Conservation (phyloP, 2,113 vertebrate species). For the Dolichallabes microphthalmus region DNA sequence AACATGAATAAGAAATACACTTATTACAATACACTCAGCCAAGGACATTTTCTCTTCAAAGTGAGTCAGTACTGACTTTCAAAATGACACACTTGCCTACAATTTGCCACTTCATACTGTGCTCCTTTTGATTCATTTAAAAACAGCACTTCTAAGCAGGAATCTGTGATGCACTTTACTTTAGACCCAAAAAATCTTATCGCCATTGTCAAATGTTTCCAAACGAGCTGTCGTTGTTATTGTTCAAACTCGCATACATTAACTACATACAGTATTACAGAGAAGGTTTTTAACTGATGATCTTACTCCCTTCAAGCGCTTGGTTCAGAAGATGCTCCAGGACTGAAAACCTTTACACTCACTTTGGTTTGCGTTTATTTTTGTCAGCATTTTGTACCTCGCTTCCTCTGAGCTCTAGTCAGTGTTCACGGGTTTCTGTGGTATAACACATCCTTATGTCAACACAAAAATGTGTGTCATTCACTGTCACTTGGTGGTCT, state of each 20-base stretch:
- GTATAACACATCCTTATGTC: background rate
- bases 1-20: background rate
- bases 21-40: background rate
- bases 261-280: background rate
- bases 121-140: conserved; percentile 9
- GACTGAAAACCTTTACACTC: background rate
- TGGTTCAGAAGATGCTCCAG: background rate
- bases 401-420: background rate
- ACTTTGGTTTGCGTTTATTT: background rate
- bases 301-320: background rate
- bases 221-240: background rate
- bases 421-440: background rate
- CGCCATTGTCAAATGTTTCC: background rate
- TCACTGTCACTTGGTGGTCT: background rate
- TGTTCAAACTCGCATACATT: background rate
- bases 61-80: conserved; percentile 16
- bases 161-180: background rate
- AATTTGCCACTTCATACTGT: background rate
- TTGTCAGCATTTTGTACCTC: background rate
- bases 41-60: background rate
- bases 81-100: conserved; percentile 5
- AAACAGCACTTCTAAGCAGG: background rate
- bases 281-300: background rate
- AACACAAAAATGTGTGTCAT: background rate
- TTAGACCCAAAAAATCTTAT: background rate